Evolutionary conservation across 2,113 vertebrate genomes (phyloP).

Genomic region (Australoheros scitulus): DNA sequence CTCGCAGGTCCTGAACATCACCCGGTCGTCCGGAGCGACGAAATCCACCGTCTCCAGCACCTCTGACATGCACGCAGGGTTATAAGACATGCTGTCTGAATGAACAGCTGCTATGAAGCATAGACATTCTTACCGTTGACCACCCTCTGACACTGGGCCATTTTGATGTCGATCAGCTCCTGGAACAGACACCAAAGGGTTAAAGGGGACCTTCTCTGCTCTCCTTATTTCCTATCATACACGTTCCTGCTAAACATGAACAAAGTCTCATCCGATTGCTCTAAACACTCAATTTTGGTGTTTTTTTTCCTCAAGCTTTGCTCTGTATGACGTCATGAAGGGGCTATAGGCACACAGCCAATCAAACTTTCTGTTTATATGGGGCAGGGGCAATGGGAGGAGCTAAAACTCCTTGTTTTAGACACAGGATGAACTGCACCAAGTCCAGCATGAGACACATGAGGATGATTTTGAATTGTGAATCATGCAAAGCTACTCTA

Average conservation of each 20-base stretch:
- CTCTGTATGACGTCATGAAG: neutral
- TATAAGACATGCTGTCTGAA: neutral
- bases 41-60: conserved; percentile 92
- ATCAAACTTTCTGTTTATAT: no score
- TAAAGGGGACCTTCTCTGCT: accelerated
- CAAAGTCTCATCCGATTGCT: accelerated
- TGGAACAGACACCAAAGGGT: conserved; percentile 56
- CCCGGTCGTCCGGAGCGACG: conserved; percentile 90
- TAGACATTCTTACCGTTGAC: conserved; percentile 84
- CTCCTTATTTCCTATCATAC: neutral
- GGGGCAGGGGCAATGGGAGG: no score
- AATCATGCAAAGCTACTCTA: no score
- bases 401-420: no score
- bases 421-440: no score
- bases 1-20: conserved; percentile 94
- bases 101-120: accelerated
- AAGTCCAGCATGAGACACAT: no score
- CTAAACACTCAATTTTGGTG: neutral
- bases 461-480: no score
- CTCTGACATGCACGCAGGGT: conserved; percentile 74
- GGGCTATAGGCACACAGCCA: no score
- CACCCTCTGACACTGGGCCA: conserved; percentile 91
- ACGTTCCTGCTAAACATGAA: neutral
- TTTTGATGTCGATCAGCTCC: conserved; percentile 97
- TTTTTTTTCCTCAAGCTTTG: neutral